These are phyloP conservation scores for Amazona finschi DNA, from an alignment of 2,797 vertebrate species.

Conservation along the genomic window DNA sequence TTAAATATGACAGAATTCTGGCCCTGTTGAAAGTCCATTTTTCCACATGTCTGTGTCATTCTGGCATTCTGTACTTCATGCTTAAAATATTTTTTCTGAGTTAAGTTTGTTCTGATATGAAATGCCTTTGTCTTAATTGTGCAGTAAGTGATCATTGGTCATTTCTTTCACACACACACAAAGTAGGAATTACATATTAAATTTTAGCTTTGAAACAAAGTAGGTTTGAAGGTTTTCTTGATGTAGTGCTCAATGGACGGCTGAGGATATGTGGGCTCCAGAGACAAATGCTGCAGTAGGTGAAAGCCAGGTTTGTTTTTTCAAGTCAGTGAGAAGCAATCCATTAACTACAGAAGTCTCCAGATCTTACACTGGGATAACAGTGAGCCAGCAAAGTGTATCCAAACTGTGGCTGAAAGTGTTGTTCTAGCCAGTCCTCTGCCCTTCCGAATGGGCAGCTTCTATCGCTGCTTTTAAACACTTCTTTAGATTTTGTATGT, in stretches of 20 bases:
- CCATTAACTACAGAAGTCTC: background rate
- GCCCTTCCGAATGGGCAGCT: background rate
- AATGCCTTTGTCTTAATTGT: background rate
- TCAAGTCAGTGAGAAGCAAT: background rate
- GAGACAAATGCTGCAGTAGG: background rate
- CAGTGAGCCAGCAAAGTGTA: background rate
- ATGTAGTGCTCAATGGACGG: background rate
- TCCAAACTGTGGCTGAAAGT: background rate
- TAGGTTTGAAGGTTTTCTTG: background rate
- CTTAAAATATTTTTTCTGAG: background rate
- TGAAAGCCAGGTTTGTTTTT: background rate
- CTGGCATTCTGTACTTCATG: background rate
- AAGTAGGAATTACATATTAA: background rate
- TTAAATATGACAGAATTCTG: background rate
- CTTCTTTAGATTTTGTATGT: background rate
- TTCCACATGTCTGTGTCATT: background rate
- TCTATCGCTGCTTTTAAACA: background rate
- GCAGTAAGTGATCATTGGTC: background rate
- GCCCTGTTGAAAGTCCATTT: background rate
- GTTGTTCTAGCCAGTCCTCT: background rate
- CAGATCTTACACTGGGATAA: background rate
- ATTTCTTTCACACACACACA: background rate
- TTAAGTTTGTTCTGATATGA: background rate
- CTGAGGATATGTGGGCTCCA: background rate
- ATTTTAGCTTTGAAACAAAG: background rate